These are phyloP conservation scores for Nylanderia fulva DNA, from an alignment of 1,140 invertebrate genomes.

Conservation along the genomic window DNA sequence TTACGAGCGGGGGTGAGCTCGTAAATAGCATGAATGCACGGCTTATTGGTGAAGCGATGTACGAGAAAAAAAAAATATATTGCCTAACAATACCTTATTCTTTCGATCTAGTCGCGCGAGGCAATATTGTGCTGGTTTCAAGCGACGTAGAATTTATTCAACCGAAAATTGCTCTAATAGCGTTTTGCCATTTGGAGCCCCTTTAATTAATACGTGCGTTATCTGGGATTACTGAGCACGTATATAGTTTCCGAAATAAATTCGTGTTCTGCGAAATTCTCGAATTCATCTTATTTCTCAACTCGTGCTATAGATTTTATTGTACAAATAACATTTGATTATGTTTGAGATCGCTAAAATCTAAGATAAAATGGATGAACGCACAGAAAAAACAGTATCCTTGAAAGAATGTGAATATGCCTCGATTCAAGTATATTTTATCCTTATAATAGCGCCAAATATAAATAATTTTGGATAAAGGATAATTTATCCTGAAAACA, in stretches of 20 bases:
- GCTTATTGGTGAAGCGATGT: neutral
- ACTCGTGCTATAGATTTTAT: neutral
- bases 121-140: neutral
- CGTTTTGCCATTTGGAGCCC: neutral
- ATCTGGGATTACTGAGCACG: neutral
- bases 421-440: too few species aligned
- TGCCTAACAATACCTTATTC: neutral
- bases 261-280: neutral
- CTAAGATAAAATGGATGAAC: neutral
- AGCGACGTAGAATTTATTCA: constrained; percentile 23
- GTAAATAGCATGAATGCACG: neutral
- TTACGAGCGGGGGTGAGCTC: neutral
- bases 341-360: neutral
- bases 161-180: constrained; percentile 8
- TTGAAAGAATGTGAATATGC: too few species aligned
- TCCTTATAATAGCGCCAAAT: too few species aligned
- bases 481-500: too few species aligned
- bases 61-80: neutral
- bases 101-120: neutral
- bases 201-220: constrained; percentile 48
- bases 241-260: constrained; percentile 21
- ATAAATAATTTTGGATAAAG: too few species aligned
- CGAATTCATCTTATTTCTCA: constrained; percentile 4
- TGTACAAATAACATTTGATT: neutral
- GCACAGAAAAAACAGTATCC: too few species aligned